Percentiles rank a stretch among this genome's conserved stretches.
Evolutionary conservation across 2,797 vertebrate species (phyloP).

Genomic region (Tiaroga cobitis): DNA sequence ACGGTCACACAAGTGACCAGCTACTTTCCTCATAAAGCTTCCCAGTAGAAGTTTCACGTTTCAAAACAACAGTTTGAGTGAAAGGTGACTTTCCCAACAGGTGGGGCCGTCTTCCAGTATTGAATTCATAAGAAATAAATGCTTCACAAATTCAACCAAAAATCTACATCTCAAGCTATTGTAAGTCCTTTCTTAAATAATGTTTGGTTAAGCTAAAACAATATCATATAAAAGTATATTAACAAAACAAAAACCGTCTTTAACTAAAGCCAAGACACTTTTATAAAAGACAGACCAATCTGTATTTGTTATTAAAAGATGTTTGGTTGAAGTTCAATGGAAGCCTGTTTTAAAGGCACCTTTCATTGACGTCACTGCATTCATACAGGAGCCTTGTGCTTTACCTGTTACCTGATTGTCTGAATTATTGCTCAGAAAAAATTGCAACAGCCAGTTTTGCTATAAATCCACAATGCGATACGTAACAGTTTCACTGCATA

Average conservation of each 20-base stretch:
- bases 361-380: conserved; percentile 4
- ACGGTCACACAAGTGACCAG: not conserved
- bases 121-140: not conserved
- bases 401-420: conserved; percentile 70
- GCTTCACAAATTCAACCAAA: conserved; percentile 13
- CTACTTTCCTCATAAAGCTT: not conserved
- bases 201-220: conserved; percentile 47
- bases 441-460: conserved; percentile 21
- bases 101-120: not conserved
- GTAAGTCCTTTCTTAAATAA: conserved; percentile 32
- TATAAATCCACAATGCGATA: conserved; percentile 44
- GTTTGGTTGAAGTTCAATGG: conserved; percentile 19
- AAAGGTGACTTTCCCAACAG: not conserved
- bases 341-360: conserved; percentile 30
- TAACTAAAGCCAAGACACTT: not conserved
- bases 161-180: not conserved
- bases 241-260: conserved; percentile 22
- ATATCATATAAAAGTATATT: conserved; percentile 33
- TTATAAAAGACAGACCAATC: conserved; percentile 20
- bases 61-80: conserved; percentile 11
- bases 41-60: not conserved
- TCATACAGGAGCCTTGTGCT: conserved; percentile 69
- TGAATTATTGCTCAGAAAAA: conserved; percentile 57
- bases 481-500: conserved; percentile 60
- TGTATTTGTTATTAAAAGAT: conserved; percentile 22